Evolutionary conservation across 2,797 vertebrate genomes (phyloP), one percentile per base, ranked within the genome.

Genomic region (Etheostoma perlongum): DNA sequence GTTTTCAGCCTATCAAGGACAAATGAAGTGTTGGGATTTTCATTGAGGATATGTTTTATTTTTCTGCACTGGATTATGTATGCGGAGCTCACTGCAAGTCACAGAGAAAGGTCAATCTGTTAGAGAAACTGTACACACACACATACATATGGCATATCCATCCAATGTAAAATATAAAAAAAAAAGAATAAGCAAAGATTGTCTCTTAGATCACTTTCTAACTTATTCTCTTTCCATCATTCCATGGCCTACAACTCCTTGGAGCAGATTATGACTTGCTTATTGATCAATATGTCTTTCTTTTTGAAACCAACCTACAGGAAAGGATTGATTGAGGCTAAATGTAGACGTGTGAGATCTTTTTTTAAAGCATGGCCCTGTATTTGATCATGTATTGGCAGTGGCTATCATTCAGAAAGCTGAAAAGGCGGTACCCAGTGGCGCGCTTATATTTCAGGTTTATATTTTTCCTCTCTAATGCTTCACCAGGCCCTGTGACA

Each of bases 371-470:
- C 18, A 4, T 51, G 64, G 48, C 65, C 73, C 63, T 69, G 81
- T 76, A 74, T 92, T 88, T 93, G 82, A 90, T 93, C 81, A 81
- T 59, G 67, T 88, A 94, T 94, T 76, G 91, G 91, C 86, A 85
- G 79, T 62, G 62, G 68, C 74, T 85, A 83, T 88, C 77, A 78
- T 76, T 80, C 70, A 61, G 73, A 79, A 81, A 67, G 72, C 33
- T 44, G 11, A 16, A 57, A 53, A 58, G 23, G 8, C 60, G 15
- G 7, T 11, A 67, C 57, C 58, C 44, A 75, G 16, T 60, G 16
- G 27, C 0, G 27, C 0, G 16, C 47, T 53, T 61, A 30, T 11
- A 16, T 76, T 58, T 73, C 25, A 40, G 10, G 42, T 61, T 54
- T 63, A 16, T 61, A 59, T 76, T 13, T 42, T 65, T 54, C 13